phyloP scores from a whole-genome alignment of 2,888 invertebrate species.

The Melanchra persicariae region DNA sequence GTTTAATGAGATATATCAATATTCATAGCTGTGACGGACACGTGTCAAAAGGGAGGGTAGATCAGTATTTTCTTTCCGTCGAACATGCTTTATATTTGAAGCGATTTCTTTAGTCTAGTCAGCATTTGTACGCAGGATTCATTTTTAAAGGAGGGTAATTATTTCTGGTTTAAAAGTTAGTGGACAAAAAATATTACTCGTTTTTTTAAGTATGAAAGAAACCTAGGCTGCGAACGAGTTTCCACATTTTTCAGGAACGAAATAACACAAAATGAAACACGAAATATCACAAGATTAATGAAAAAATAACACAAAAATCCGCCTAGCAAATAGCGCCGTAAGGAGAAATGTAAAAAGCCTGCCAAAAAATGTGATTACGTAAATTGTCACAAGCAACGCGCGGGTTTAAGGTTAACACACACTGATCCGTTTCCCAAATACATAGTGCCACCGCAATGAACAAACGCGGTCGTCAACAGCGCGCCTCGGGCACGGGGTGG shows the following conservation, averaged over 20 bases:
- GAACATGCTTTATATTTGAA: slow-evolving; percentile 40
- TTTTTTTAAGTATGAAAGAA: background rate
- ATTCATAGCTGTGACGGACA: slow-evolving; percentile 78
- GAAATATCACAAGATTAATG: background rate
- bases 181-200: background rate
- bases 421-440: slow-evolving; percentile 82
- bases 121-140: slow-evolving; percentile 32
- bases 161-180: background rate
- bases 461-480: slow-evolving; percentile 79
- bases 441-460: slow-evolving; percentile 81
- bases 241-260: background rate
- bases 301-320: slow-evolving; percentile 30
- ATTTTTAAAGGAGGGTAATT: slow-evolving; percentile 1
- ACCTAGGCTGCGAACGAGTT: background rate
- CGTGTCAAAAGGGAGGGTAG: slow-evolving; percentile 75
- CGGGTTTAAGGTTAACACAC: slow-evolving; percentile 78
- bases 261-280: background rate
- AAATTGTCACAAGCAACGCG: slow-evolving; percentile 74
- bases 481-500: slow-evolving; percentile 74
- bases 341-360: slow-evolving; percentile 54
- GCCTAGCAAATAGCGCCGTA: slow-evolving; percentile 21
- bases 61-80: slow-evolving; percentile 21
- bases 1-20: slow-evolving; percentile 79
- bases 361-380: slow-evolving; percentile 64
- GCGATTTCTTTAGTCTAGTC: slow-evolving; percentile 22